Base-by-base conservation (phyloP, 2,797 vertebrate species). In the Coilia nasus region DNA sequence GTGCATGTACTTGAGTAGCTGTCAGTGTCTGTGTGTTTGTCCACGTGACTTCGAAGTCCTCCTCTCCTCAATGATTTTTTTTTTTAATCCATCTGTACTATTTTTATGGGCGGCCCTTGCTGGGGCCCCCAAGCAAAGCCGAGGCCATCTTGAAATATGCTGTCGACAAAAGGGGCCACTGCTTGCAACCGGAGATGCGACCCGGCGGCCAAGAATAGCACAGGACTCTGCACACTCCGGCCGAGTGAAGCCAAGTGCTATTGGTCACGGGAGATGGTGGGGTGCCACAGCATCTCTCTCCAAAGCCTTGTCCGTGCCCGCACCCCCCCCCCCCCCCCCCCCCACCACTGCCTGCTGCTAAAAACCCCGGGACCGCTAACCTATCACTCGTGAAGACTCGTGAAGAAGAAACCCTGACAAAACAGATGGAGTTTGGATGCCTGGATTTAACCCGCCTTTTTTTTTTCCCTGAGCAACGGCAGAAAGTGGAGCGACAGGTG, bases 171-270 rank as follows among this genome's bases (percentile, higher is more conserved):
- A 85, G 82, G 83, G 85, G 67, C 86, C 71, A 82, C 83, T 88
- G 88, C 81, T 81, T 88, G 89, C 87, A 90, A 88, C 89, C 84
- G 85, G 89, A 93, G 89, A 88, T 85, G 59, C 31, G 0, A 35
- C 89, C 85, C 86, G 88, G 87, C 6, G 62, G 83, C 81, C 82
- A 81, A 88, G 86, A 87, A 90, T 88, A 90, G 81, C 75, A 81
- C 5, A 21, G 86, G 84, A 81, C 90, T 88, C 47, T 28, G 71
- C 28, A 86, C 89, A 86, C 86, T 88, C 84, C 15, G 19, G 60
- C 59, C 64, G 7, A n/a, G 86, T 86, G 84, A 86, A 80, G 89
- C 89, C 86, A 44, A 44, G 71, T 21, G 2, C 6, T 10, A 44
- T 44, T 78, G 71, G 31, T 78, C 71, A 78, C 31, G 71, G 31